These are phyloP conservation scores for Pelecanus crispus DNA, from an alignment of 2,113 vertebrate species.

Conservation along the genomic window DNA sequence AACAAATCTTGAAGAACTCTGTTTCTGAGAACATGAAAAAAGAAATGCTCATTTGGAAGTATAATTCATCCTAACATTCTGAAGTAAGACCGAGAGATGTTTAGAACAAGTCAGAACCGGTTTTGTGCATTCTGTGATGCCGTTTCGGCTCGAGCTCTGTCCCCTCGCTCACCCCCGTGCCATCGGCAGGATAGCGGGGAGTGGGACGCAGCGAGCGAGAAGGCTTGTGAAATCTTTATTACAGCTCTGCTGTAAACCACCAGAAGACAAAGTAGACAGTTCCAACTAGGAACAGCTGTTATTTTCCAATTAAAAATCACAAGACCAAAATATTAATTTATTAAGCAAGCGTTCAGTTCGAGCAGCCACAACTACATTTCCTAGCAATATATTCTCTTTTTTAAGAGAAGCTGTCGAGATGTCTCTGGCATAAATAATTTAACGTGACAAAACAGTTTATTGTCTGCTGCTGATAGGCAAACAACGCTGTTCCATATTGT, in stretches of 20 bases:
- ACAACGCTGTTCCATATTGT: slow-evolving; percentile 45
- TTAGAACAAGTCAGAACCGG: neutral
- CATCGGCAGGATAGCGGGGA: rapidly evolving
- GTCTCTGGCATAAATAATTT: slow-evolving; percentile 60
- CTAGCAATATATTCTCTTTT: neutral
- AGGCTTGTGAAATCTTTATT: slow-evolving; percentile 14
- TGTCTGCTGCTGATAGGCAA: slow-evolving; percentile 58
- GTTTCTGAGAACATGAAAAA: neutral
- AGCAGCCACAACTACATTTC: slow-evolving; percentile 7
- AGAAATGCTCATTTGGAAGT: neutral
- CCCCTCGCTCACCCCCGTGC: neutral
- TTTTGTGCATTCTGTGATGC: neutral
- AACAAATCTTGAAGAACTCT: neutral
- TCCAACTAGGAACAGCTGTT: slow-evolving; percentile 64
- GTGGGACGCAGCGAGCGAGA: neutral
- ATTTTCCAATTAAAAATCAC: slow-evolving; percentile 68
- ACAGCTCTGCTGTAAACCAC: neutral
- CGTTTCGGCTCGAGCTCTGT: neutral
- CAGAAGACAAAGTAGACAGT: slow-evolving; percentile 9
- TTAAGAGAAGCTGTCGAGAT: neutral
- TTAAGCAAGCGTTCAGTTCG: slow-evolving; percentile 41
- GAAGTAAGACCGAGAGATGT: neutral
- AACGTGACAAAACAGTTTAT: slow-evolving; percentile 63
- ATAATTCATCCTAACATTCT: neutral
- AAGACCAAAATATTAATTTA: slow-evolving; percentile 71